A percentile compares a stretch with the other conserved stretches of the same genome.
These are phyloP conservation scores for Dascyllus trimaculatus DNA, from an alignment of 2,113 vertebrate genomes.

Conservation along the genomic window DNA sequence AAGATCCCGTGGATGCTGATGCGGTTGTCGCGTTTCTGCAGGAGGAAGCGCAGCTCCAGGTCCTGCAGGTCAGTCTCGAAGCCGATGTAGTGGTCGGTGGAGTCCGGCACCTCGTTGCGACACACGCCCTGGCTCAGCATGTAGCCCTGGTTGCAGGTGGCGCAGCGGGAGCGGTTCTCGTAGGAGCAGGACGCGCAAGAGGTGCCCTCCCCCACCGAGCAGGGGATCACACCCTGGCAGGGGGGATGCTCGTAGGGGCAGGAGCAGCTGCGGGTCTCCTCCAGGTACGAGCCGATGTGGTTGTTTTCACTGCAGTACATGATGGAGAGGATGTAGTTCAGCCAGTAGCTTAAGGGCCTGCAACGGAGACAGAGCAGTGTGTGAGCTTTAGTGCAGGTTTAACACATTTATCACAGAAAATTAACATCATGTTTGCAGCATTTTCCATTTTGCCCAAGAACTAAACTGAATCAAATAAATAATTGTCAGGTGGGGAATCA, in stretches of 20 bases:
- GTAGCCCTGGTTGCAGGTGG: slow-evolving; percentile 85
- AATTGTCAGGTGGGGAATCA: not conserved
- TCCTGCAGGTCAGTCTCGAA: slow-evolving; percentile 89
- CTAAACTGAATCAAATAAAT: not conserved
- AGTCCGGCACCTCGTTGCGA: slow-evolving; percentile 85
- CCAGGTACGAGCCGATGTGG: slow-evolving; percentile 85
- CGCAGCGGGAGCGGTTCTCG: slow-evolving; percentile 87
- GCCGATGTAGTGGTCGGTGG: slow-evolving; percentile 88
- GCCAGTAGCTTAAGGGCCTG: slow-evolving; percentile 85
- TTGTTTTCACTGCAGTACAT: slow-evolving; percentile 89
- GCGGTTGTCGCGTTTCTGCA: slow-evolving; percentile 84
- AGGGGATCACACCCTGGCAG: slow-evolving; percentile 86
- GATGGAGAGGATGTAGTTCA: slow-evolving; percentile 87
- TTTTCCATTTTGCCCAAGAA: not conserved
- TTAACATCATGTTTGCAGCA: too few species aligned
- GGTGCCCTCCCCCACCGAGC: slow-evolving; percentile 83
- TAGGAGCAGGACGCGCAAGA: slow-evolving; percentile 85
- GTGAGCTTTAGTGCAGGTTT: not conserved
- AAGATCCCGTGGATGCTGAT: slow-evolving; percentile 87
- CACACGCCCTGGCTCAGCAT: slow-evolving; percentile 86
- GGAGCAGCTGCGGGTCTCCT: slow-evolving; percentile 84
- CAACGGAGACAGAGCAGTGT: slow-evolving; percentile 28
- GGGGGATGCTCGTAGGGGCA: slow-evolving; percentile 84
- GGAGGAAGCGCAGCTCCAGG: slow-evolving; percentile 85
- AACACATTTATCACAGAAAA: not conserved